These are phyloP conservation scores for Xylota sylvarum DNA, from an alignment of 2,888 invertebrate species.

Conservation along the genomic window DNA sequence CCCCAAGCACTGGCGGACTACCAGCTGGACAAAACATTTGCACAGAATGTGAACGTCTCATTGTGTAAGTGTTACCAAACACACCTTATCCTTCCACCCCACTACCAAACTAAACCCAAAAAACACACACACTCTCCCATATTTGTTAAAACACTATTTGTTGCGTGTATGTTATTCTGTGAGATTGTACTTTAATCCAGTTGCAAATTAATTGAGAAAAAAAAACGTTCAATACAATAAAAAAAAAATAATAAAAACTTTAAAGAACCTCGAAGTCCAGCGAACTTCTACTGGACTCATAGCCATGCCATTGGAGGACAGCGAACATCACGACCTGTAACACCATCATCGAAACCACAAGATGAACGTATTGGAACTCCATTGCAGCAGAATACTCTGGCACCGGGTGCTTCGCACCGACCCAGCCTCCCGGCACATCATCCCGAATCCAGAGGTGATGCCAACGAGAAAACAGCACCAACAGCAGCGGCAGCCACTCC, in stretches of 20 bases:
- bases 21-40: conserved; percentile 97
- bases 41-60: conserved; percentile 98
- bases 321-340: conserved; percentile 86
- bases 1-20: conserved; percentile 90
- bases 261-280: conserved; percentile 83
- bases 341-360: conserved; percentile 82
- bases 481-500: conserved; percentile 57
- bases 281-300: conserved; percentile 89
- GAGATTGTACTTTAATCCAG: conserved; percentile 39
- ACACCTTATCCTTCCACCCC: conserved; percentile 38
- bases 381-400: conserved; percentile 86
- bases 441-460: conserved; percentile 81
- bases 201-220: conserved; percentile 37
- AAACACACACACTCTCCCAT: conserved; percentile 34
- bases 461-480: conserved; percentile 47
- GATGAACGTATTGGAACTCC: conserved; percentile 85
- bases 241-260: conserved; percentile 52
- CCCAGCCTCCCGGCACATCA: conserved; percentile 85
- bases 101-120: conserved; percentile 10
- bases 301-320: conserved; percentile 90
- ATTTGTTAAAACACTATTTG: conserved; percentile 26
- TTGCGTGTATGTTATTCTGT: conserved; percentile 56
- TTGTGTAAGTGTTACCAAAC: conserved; percentile 93
- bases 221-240: conserved; percentile 34
- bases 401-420: conserved; percentile 86